Conservation (phyloP, 2,113 vertebrate genomes). For the Eolophus roseicapilla region DNA sequence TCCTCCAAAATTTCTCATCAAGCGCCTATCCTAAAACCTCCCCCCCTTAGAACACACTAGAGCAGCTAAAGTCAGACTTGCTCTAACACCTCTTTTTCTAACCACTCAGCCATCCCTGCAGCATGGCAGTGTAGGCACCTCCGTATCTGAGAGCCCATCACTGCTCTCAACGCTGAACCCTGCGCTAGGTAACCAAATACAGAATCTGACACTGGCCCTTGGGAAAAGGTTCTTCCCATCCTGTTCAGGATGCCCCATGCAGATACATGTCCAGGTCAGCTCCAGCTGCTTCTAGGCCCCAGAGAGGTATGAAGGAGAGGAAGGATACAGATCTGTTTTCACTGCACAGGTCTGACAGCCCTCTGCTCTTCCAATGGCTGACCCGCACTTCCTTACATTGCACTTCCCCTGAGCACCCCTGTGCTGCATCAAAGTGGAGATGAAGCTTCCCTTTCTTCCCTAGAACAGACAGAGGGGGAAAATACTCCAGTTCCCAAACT, state of each 20-base stretch:
- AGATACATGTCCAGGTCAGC: background rate
- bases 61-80: background rate
- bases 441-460: background rate
- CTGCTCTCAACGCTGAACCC: background rate
- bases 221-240: background rate
- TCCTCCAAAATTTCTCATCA: background rate
- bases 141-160: background rate
- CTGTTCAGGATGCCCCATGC: background rate
- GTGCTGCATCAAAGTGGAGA: background rate
- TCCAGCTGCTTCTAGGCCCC: background rate
- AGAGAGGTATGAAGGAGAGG: background rate
- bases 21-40: background rate
- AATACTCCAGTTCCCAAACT: background rate
- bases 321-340: background rate
- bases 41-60: background rate
- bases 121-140: background rate
- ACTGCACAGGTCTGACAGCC: background rate
- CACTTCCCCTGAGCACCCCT: background rate
- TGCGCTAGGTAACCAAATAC: background rate
- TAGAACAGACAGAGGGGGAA: background rate
- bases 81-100: background rate
- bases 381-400: rapidly evolving
- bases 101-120: background rate
- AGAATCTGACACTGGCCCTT: background rate
- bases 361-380: background rate